Evolutionary conservation across 2,888 invertebrate species (phyloP).

Genomic region (Eupsilia transversa): DNA sequence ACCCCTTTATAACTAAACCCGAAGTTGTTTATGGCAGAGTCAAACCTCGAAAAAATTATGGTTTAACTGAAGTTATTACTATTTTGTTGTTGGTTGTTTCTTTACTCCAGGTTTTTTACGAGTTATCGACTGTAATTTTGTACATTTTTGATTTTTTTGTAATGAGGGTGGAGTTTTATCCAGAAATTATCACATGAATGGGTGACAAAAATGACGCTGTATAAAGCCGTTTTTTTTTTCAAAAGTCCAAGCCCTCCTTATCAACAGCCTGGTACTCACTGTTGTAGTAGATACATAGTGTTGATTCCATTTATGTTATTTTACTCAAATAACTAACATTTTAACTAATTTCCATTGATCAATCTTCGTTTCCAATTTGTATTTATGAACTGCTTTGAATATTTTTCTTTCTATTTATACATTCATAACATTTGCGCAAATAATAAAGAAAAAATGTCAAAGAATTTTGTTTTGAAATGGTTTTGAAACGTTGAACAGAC

Average conservation of each 20-base stretch:
- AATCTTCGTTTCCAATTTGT: background rate
- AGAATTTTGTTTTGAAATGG: slow-evolving; percentile 3
- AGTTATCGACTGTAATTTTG: background rate
- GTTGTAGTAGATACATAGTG: background rate
- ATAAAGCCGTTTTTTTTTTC: background rate
- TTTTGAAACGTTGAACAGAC: background rate
- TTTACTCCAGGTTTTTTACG: background rate
- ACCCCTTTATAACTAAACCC: background rate
- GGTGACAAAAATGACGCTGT: background rate
- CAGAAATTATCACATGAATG: background rate
- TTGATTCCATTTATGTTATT: background rate
- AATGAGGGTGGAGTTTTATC: too few relatives aligned
- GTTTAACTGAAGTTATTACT: background rate
- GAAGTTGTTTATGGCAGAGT: background rate
- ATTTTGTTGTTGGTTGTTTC: background rate
- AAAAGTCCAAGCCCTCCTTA: background rate
- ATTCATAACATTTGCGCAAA: background rate
- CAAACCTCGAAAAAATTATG: background rate
- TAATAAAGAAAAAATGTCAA: slow-evolving; percentile 4
- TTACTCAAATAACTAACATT: background rate
- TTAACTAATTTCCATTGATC: background rate
- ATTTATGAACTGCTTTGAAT: background rate
- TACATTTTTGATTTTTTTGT: background rate
- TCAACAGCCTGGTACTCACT: background rate
- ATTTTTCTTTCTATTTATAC: background rate